A percentile compares a stretch with the other conserved stretches of the same genome.
Evolutionary conservation across 2,113 vertebrate species (phyloP).

Genomic region (Ovibos moschatus): DNA sequence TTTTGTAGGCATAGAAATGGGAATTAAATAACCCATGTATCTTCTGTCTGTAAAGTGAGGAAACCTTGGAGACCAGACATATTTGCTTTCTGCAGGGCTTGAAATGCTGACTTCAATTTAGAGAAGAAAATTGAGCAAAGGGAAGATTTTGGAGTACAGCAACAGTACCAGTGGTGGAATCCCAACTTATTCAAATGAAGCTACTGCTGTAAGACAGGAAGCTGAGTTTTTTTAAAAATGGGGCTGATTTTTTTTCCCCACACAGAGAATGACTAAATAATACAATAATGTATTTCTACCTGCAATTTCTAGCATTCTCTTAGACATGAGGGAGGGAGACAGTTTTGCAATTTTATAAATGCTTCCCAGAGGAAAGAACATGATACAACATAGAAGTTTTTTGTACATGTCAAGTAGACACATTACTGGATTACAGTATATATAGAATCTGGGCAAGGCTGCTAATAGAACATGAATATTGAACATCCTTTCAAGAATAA

Average conservation of each 20-base stretch:
- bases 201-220: background rate
- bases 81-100: conserved; percentile 17
- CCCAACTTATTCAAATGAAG: background rate
- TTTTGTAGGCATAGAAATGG: conserved; percentile 33
- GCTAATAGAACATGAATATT: background rate
- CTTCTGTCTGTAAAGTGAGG: background rate
- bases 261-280: background rate
- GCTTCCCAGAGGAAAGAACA: background rate
- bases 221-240: background rate
- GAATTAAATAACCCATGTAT: conserved; percentile 41
- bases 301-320: background rate
- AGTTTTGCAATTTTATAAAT: conserved; percentile 14
- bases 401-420: conserved; percentile 6
- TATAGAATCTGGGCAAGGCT: background rate
- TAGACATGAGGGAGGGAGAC: background rate
- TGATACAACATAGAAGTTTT: background rate
- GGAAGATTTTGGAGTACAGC: background rate
- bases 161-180: background rate
- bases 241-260: background rate
- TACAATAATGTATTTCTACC: background rate
- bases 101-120: background rate
- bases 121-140: conserved; percentile 28
- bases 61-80: background rate
- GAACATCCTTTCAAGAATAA: background rate
- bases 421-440: background rate